Conservation (phyloP, 1,140 invertebrate genomes). For the Chrysomallon squamiferum region DNA sequence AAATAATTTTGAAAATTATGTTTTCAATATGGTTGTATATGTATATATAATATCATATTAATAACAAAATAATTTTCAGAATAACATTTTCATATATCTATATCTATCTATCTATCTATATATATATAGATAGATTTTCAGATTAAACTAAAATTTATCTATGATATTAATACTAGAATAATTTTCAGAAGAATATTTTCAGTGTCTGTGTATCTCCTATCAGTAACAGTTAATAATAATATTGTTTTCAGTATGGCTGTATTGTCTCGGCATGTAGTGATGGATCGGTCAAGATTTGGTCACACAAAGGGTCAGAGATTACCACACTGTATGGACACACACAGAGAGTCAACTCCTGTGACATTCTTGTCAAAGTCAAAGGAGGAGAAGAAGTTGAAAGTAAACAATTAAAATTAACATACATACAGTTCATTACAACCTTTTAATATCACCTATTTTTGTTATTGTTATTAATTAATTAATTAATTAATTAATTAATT, state of each 20-base stretch:
- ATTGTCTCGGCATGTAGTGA: slow-evolving; percentile 57
- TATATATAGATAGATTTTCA: too few species aligned
- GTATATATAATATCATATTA: too few species aligned
- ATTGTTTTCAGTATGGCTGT: slow-evolving; percentile 54
- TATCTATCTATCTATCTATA: too few species aligned
- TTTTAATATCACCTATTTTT: neutral
- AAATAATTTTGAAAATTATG: too few species aligned
- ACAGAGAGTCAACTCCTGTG: slow-evolving; percentile 55
- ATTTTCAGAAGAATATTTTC: too few species aligned
- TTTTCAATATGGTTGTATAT: too few species aligned
- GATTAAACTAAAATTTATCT: too few species aligned
- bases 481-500: neutral
- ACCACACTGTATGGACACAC: slow-evolving; percentile 60
- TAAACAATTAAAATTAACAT: neutral
- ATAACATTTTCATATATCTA: too few species aligned
- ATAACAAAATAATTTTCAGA: too few species aligned
- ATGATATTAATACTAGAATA: too few species aligned
- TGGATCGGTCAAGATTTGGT: slow-evolving; percentile 60
- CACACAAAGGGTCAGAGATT: slow-evolving; percentile 60
- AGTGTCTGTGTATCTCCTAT: too few species aligned
- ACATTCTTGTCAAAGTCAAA: slow-evolving; percentile 49
- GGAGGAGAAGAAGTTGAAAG: slow-evolving; percentile 7
- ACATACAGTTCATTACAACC: neutral
- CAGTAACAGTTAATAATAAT: too few species aligned
- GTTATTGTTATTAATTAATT: neutral